Evolutionary conservation across 37 sponge, comb jelly and placozoan genomes (phyloP).

Genomic region (Diacarnus erythraeanus): DNA sequence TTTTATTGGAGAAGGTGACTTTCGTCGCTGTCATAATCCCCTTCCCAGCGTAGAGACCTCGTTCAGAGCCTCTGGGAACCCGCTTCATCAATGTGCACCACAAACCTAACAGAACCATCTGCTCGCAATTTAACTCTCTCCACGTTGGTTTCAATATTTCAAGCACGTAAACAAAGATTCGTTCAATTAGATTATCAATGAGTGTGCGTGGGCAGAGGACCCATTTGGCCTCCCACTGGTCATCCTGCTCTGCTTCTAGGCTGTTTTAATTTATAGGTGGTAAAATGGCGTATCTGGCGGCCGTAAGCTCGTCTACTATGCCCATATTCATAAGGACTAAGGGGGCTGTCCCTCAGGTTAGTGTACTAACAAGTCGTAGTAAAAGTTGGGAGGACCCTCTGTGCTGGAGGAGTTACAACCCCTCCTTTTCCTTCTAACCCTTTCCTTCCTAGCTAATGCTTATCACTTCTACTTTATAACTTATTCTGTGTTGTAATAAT

Average conservation of each 20-base stretch:
- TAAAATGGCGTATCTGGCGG: slow-evolving; percentile 56
- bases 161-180: neutral
- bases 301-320: slow-evolving; percentile 29
- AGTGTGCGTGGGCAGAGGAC: neutral
- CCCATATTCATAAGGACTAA: slow-evolving; percentile 64
- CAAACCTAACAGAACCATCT: slow-evolving; percentile 63
- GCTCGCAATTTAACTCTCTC: neutral
- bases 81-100: slow-evolving; percentile 27
- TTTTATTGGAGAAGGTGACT: slow-evolving; percentile 81
- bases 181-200: neutral
- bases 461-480: no score
- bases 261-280: neutral
- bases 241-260: no score
- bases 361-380: no score
- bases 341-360: slow-evolving; percentile 54
- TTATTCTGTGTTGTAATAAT: no score
- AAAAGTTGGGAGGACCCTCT: no score
- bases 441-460: no score
- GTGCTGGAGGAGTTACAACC: no score
- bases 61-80: slow-evolving; percentile 51
- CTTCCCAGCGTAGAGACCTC: slow-evolving; percentile 71
- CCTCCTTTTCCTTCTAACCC: no score
- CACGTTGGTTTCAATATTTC: slow-evolving; percentile 3
- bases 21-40: slow-evolving; percentile 66
- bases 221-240: no score